phyloP scores from a whole-genome alignment of 2,888 invertebrate species.

The Sminthurinus aureus region DNA sequence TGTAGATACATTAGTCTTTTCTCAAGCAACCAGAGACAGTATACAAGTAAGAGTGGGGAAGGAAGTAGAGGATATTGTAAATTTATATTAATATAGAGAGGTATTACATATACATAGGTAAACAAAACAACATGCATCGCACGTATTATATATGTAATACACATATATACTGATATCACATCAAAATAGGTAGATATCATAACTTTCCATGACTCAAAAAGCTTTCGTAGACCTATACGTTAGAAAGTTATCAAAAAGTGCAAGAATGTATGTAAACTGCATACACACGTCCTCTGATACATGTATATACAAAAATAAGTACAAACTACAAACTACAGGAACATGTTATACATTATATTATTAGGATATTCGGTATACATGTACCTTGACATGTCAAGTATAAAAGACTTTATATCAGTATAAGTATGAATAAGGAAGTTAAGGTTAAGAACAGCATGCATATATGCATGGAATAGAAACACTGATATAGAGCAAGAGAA shows the following conservation, averaged over 20 bases:
- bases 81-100: background rate
- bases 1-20: no score
- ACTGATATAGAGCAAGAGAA: background rate
- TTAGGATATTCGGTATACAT: no score
- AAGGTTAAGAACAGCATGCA: constrained; percentile 7
- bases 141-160: background rate
- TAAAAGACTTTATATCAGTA: background rate
- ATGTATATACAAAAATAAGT: background rate
- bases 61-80: background rate
- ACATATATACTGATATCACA: background rate
- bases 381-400: no score
- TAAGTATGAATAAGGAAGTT: constrained; percentile 25
- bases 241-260: no score
- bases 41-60: background rate
- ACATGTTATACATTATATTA: no score
- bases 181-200: background rate
- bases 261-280: no score
- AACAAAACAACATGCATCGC: background rate
- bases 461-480: no score
- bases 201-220: background rate
- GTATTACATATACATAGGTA: background rate
- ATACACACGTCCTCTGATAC: background rate
- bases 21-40: background rate
- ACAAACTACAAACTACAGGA: background rate
- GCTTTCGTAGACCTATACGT: no score